Conservation (phyloP, 2,888 invertebrate genomes). For the Globia sparganii region DNA sequence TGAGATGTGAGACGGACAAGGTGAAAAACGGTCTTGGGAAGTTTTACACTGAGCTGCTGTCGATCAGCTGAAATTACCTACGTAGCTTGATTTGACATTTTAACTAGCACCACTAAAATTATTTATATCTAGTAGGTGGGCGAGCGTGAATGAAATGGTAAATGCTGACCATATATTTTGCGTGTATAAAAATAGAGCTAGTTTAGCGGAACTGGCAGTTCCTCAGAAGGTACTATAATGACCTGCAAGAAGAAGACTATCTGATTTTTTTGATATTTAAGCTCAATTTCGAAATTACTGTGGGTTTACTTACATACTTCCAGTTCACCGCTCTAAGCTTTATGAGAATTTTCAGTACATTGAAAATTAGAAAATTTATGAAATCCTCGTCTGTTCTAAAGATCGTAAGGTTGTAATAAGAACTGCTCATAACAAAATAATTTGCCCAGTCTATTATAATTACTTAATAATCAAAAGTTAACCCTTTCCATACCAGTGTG, state of each 20-base stretch:
- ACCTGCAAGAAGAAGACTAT: not conserved
- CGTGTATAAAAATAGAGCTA: not conserved
- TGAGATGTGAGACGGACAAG: slow-evolving; percentile 27
- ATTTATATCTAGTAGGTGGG: not conserved
- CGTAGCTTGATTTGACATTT: slow-evolving; percentile 10
- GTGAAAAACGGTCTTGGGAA: slow-evolving; percentile 30
- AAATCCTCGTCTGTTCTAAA: too few relatives aligned
- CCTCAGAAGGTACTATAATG: not conserved
- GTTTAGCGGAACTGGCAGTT: not conserved
- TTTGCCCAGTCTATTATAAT: not conserved
- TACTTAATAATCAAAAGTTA: slow-evolving; percentile 18
- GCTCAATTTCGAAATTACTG: not conserved
- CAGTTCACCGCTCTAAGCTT: not conserved
- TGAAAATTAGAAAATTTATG: not conserved
- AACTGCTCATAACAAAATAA: not conserved
- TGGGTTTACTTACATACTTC: too few relatives aligned
- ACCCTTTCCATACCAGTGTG: slow-evolving; percentile 69
- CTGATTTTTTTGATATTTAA: not conserved
- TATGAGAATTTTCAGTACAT: not conserved
- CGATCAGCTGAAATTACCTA: not conserved
- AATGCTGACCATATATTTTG: not conserved
- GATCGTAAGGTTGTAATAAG: too few relatives aligned
- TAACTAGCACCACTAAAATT: not conserved
- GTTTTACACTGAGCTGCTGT: slow-evolving; percentile 3
- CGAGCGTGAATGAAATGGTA: not conserved